phyloP scores from a whole-genome alignment of 64 coral and sea anemone genomes.

The Pachyseris speciosa region DNA sequence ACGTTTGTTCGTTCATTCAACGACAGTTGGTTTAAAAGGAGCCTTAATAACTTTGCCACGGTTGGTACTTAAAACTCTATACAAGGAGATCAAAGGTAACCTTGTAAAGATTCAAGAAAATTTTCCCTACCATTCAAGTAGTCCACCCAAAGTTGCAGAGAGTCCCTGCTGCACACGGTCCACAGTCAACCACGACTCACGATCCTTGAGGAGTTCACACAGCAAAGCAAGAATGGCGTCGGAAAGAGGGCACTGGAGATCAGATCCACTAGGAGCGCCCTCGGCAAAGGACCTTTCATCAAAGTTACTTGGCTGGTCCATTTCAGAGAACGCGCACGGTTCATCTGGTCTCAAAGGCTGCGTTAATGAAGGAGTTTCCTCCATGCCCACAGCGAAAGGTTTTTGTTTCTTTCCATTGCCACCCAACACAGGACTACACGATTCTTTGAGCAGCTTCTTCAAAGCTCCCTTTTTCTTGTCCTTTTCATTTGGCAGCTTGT shows the following conservation, averaged over 20 bases:
- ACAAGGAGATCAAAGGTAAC: no score
- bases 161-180: constrained; percentile 72
- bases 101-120: not conserved
- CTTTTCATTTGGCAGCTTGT: not conserved
- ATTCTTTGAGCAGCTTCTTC: constrained; percentile 21
- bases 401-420: not conserved
- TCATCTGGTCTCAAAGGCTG: not conserved
- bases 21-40: no score
- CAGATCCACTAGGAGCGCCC: not conserved
- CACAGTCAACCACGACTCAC: constrained; percentile 52
- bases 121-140: constrained; percentile 77
- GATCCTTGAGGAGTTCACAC: constrained; percentile 65
- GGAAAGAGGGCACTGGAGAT: constrained; percentile 51
- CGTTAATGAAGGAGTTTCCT: not conserved
- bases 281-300: not conserved
- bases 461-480: not conserved
- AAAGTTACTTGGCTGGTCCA: not conserved
- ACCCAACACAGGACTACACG: not conserved
- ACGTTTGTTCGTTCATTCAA: no score
- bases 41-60: no score
- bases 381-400: not conserved
- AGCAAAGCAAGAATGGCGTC: constrained; percentile 50
- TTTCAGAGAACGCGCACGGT: not conserved
- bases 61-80: no score
- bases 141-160: constrained; percentile 41